phyloP scores from a whole-genome alignment of 1,140 invertebrate genomes.

The Nasonia vitripennis region DNA sequence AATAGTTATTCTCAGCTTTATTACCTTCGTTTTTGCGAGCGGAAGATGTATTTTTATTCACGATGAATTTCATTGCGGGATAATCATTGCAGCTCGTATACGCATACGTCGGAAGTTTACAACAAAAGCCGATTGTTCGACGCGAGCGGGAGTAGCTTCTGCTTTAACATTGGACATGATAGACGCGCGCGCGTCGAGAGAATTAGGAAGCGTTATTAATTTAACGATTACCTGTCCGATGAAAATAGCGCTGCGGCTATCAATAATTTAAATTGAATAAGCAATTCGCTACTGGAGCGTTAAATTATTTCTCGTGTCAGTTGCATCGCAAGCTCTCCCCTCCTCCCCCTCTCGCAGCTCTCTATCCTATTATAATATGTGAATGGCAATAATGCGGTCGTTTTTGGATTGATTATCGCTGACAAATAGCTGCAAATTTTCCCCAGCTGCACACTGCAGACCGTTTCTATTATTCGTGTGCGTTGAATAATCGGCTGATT shows the following conservation, averaged over 20 bases:
- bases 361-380: background rate
- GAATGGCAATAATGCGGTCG: background rate
- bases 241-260: background rate
- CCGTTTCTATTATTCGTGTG: too few relatives aligned
- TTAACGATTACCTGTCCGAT: background rate
- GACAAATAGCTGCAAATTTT: background rate
- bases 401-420: background rate
- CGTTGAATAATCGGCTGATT: background rate
- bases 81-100: background rate
- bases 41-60: background rate
- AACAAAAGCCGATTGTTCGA: background rate
- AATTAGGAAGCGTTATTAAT: background rate
- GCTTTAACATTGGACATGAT: background rate
- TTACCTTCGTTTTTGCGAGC: background rate
- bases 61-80: slow-evolving; percentile 22
- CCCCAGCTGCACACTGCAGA: too few relatives aligned
- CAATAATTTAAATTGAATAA: background rate
- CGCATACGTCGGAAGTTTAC: too few relatives aligned
- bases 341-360: too few relatives aligned
- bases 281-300: background rate
- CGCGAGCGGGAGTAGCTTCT: too few relatives aligned
- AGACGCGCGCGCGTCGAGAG: background rate
- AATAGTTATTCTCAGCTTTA: too few relatives aligned
- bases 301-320: slow-evolving; percentile 1
- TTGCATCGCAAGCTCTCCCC: background rate